These are phyloP conservation scores for Drosophila anceps DNA, from an alignment of 2,888 invertebrate species.

Conservation along the genomic window DNA sequence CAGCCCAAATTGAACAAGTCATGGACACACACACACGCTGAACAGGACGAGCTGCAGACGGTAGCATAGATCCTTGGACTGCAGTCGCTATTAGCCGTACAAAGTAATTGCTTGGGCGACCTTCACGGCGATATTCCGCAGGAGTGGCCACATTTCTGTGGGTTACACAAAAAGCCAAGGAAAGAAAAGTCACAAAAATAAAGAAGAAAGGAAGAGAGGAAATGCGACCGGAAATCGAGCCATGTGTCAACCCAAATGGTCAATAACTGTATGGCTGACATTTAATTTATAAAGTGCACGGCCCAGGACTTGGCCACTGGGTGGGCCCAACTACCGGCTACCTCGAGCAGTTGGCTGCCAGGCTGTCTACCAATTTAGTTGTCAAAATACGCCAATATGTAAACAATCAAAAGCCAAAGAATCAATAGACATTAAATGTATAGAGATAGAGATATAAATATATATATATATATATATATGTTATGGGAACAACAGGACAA, in stretches of 20 bases:
- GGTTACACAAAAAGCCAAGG: constrained; percentile 55
- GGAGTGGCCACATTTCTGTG: constrained; percentile 69
- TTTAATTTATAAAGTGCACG: constrained; percentile 72
- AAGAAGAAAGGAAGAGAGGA: constrained; percentile 22
- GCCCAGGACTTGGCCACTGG: constrained; percentile 40
- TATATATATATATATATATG: constrained; percentile 25
- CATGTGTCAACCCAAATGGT: constrained; percentile 62
- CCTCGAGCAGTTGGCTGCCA: constrained; percentile 47
- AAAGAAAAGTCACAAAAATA: constrained; percentile 8
- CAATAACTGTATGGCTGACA: constrained; percentile 63
- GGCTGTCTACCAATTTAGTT: constrained; percentile 71
- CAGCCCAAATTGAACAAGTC: constrained; percentile 67
- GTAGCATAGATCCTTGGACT: constrained; percentile 45
- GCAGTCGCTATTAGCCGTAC: constrained; percentile 48
- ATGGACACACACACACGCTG: constrained; percentile 50
- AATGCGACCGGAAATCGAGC: constrained; percentile 56
- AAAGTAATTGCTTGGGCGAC: constrained; percentile 69
- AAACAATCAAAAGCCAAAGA: constrained; percentile 60
- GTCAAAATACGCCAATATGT: constrained; percentile 76
- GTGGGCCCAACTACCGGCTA: constrained; percentile 29
- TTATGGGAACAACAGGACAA: constrained; percentile 41
- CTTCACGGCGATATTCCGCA: constrained; percentile 71
- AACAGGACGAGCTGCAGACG: constrained; percentile 13
- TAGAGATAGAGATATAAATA: neutral
- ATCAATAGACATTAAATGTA: constrained; percentile 53